Evolutionary conservation across 2,113 vertebrate genomes (phyloP).

Genomic region (Genyomyrus donnyi): DNA sequence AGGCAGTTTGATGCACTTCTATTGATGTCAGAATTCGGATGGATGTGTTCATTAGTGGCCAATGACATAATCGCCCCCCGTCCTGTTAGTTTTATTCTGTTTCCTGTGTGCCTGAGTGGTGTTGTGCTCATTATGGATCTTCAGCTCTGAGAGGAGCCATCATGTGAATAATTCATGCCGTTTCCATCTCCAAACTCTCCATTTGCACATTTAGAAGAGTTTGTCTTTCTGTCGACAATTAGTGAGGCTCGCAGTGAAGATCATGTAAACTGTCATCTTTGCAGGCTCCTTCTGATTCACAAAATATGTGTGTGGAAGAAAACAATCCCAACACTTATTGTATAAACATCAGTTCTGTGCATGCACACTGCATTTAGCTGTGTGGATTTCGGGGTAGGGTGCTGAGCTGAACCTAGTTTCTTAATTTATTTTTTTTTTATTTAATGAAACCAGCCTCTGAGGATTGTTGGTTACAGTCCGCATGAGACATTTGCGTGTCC

Average conservation of each 20-base stretch:
- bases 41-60: constrained; percentile 21
- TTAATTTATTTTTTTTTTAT: background rate
- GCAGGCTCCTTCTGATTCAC: background rate
- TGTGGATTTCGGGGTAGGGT: background rate
- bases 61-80: constrained; percentile 17
- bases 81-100: constrained; percentile 30
- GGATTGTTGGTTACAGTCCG: background rate
- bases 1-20: background rate
- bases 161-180: constrained; percentile 27
- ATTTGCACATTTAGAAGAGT: background rate
- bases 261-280: background rate
- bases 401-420: background rate
- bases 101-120: constrained; percentile 19
- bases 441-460: background rate
- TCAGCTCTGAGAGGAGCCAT: constrained; percentile 16
- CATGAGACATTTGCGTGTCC: background rate
- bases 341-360: background rate
- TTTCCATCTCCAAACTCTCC: constrained; percentile 13
- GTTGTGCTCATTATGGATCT: constrained; percentile 22
- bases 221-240: constrained; percentile 14
- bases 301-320: background rate
- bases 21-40: background rate
- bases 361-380: background rate
- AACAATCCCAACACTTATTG: background rate
- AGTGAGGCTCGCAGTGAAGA: background rate